A percentile compares a stretch with the other conserved stretches of the same genome.
These are phyloP conservation scores for Archegozetes longisetosus DNA, from an alignment of 1,140 invertebrate genomes.

Conservation along the genomic window DNA sequence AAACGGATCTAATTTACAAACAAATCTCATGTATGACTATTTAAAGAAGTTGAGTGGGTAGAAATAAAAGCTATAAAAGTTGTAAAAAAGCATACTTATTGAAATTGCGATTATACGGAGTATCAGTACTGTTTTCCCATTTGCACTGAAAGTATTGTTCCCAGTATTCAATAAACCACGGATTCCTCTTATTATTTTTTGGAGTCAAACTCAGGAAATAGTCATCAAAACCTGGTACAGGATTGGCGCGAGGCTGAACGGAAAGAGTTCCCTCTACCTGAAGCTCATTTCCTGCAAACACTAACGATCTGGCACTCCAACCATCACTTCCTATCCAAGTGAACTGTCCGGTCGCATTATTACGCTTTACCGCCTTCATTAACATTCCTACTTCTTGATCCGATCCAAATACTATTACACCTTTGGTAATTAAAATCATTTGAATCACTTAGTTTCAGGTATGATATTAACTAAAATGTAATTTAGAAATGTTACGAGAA, in stretches of 20 bases:
- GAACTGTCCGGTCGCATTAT: constrained; percentile 73
- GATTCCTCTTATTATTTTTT: constrained; percentile 70
- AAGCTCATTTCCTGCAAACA: constrained; percentile 69
- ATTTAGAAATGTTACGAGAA: too few relatives aligned
- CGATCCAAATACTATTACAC: constrained; percentile 86
- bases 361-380: constrained; percentile 70
- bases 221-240: constrained; percentile 65
- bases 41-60: not conserved
- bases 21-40: not conserved
- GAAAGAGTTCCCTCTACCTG: constrained; percentile 57
- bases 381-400: constrained; percentile 89
- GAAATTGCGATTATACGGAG: constrained; percentile 63
- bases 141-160: constrained; percentile 60
- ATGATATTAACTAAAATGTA: too few relatives aligned
- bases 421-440: too few relatives aligned
- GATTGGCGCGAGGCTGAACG: constrained; percentile 74
- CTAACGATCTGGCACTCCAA: constrained; percentile 69
- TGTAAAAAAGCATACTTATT: constrained; percentile 23
- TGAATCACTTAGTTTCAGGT: too few relatives aligned
- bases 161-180: constrained; percentile 91
- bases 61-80: not conserved
- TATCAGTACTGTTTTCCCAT: constrained; percentile 47
- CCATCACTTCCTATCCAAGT: constrained; percentile 91
- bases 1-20: not conserved
- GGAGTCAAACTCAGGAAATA: constrained; percentile 72